Evolutionary conservation across 2,888 invertebrate species (phyloP).

Genomic region (Orthosia gothica): DNA sequence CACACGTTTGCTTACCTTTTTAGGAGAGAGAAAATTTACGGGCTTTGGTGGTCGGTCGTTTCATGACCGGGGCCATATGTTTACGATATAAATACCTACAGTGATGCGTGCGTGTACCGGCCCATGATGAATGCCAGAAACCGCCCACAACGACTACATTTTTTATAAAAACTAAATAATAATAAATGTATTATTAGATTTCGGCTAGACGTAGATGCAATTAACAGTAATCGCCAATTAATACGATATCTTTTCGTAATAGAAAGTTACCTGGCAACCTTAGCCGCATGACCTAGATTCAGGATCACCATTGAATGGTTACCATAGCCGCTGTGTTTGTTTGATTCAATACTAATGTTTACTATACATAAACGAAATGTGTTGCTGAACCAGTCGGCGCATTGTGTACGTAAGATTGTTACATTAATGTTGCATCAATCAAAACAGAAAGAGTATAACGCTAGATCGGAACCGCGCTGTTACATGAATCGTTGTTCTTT

Average conservation of each 20-base stretch:
- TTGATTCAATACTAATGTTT: slow-evolving; percentile 68
- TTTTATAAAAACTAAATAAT: slow-evolving; percentile 47
- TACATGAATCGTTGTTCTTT: slow-evolving; percentile 46
- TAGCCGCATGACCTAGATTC: slow-evolving; percentile 75
- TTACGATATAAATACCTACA: slow-evolving; percentile 86
- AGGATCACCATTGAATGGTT: slow-evolving; percentile 73
- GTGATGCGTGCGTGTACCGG: slow-evolving; percentile 75
- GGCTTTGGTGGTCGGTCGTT: slow-evolving; percentile 76
- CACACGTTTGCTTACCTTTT: slow-evolving; percentile 61
- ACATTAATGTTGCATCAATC: slow-evolving; percentile 69
- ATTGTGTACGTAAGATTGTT: slow-evolving; percentile 56
- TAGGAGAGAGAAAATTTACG: slow-evolving; percentile 72
- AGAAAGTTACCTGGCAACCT: slow-evolving; percentile 70
- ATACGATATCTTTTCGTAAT: slow-evolving; percentile 60
- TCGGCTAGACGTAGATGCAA: slow-evolving; percentile 38
- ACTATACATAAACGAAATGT: slow-evolving; percentile 47
- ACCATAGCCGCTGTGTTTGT: slow-evolving; percentile 74
- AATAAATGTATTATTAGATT: slow-evolving; percentile 26
- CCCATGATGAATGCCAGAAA: slow-evolving; percentile 84
- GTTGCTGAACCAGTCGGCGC: slow-evolving; percentile 29
- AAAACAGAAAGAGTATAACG: slow-evolving; percentile 70
- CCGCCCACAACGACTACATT: slow-evolving; percentile 81
- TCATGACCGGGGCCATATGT: slow-evolving; percentile 86
- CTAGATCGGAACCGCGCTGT: slow-evolving; percentile 65
- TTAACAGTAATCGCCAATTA: slow-evolving; percentile 55